phyloP scores from a whole-genome alignment of 2,797 vertebrate species.

The Poeciliopsis gracilis region DNA sequence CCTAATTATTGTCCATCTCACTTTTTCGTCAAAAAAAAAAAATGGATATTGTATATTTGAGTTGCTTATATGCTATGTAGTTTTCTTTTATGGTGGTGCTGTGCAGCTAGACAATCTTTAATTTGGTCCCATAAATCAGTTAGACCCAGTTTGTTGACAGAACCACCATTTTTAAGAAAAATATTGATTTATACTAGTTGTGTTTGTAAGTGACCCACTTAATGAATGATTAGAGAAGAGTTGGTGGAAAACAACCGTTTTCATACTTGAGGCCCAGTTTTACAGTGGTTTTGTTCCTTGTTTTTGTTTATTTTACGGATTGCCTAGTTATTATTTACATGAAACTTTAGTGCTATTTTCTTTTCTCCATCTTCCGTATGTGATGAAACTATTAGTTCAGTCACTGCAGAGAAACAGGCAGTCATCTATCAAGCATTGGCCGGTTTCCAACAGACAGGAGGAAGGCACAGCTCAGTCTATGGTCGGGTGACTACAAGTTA shows the following conservation, averaged over 20 bases:
- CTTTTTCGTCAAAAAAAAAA: background rate
- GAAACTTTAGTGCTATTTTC: background rate
- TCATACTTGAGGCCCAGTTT: background rate
- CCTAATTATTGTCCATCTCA: background rate
- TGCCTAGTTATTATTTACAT: background rate
- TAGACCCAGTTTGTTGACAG: background rate
- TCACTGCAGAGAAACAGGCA: background rate
- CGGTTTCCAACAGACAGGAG: background rate
- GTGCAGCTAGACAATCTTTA: background rate
- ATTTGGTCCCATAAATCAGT: constrained; percentile 1
- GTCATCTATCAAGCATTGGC: background rate
- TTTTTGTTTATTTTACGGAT: background rate
- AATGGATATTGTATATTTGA: background rate
- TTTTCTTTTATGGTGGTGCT: background rate
- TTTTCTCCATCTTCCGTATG: background rate
- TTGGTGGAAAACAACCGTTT: background rate
- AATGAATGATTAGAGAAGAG: background rate
- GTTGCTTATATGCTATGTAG: background rate
- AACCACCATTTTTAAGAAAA: background rate
- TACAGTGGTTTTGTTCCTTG: background rate
- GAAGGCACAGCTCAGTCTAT: background rate
- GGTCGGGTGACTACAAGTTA: background rate
- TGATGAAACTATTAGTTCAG: background rate
- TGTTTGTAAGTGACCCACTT: background rate
- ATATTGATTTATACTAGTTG: background rate